Evolutionary conservation across 2,113 vertebrate species (phyloP), one percentile per base, ranked within the genome.

Genomic region (Typhlomys cinereus): DNA sequence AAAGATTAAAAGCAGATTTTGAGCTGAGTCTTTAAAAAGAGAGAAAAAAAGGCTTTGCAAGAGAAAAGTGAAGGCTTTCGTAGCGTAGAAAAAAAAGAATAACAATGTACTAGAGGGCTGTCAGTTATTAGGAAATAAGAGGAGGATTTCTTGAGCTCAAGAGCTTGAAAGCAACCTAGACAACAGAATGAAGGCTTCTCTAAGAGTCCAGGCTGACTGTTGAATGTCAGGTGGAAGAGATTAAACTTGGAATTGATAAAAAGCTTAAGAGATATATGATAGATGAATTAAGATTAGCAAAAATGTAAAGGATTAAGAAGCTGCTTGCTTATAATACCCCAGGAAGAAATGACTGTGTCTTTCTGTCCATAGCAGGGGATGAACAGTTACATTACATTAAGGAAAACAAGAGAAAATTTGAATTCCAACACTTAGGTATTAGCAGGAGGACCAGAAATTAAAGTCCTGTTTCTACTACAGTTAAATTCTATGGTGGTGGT

Each of bases 261-360:
- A 95, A 90, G 20, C 48, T 17, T 17, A 94, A 94, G 52, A 14
- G 73, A 11, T 74, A 80, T 75, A 34, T 90, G 34, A 95, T 84
- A 8, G 85, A 89, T 54, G 12, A 39, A 25, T 91, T 82, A 78
- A 31, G 31, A 41, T 67, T 80, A 84, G 61, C 74, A 9, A 81
- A 93, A 79, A 81, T 50, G 54, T 46, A 41, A 52, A 85, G n/a
- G 81, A 92, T 50, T 69, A 86, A 84, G 34, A 82, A 83, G 52
- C 46, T 87, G n/a, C n/a, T n/a, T n/a, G n/a, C n/a, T n/a, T n/a
- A n/a, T n/a, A n/a, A n/a, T n/a, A n/a, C n/a, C n/a, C n/a, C n/a
- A n/a, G n/a, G n/a, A n/a, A n/a, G n/a, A n/a, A n/a, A n/a, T n/a
- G n/a, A n/a, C n/a, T n/a, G n/a, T n/a, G n/a, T n/a, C n/a, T n/a